Conservation (phyloP, 2,113 vertebrate genomes). For the Prolemur simus region DNA sequence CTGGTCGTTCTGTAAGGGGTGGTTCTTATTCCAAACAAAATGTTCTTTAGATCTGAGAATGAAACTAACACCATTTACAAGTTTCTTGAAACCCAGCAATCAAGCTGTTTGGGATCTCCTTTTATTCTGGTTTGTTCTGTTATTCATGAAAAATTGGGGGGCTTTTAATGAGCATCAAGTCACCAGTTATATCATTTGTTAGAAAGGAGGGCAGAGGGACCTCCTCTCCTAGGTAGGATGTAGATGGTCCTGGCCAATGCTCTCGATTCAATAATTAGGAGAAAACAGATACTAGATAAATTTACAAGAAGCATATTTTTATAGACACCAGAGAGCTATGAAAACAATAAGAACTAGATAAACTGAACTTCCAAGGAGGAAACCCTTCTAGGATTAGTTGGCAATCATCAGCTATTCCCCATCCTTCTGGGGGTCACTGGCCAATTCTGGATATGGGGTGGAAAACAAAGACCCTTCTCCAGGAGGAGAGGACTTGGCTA, state of each 20-base stretch:
- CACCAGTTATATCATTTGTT: background rate
- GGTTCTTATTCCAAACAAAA: background rate
- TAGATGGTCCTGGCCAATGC: background rate
- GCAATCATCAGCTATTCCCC: background rate
- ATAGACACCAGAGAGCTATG: background rate
- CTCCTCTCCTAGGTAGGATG: background rate
- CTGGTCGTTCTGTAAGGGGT: background rate
- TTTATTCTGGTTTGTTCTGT: background rate
- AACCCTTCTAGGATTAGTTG: background rate
- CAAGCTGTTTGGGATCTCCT: background rate
- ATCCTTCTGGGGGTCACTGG: background rate
- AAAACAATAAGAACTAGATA: background rate
- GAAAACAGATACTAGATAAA: background rate
- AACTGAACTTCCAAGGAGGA: background rate
- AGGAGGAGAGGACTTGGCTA: background rate
- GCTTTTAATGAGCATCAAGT: background rate
- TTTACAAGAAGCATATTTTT: background rate
- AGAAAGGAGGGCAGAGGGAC: background rate
- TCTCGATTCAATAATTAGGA: background rate
- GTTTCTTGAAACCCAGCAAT: background rate
- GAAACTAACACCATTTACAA: background rate
- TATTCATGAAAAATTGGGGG: background rate
- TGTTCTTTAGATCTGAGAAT: background rate
- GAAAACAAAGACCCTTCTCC: background rate
- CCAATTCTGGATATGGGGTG: background rate